These are phyloP conservation scores for Alouatta palliata DNA, from an alignment of 2,113 vertebrate species.

Conservation along the genomic window DNA sequence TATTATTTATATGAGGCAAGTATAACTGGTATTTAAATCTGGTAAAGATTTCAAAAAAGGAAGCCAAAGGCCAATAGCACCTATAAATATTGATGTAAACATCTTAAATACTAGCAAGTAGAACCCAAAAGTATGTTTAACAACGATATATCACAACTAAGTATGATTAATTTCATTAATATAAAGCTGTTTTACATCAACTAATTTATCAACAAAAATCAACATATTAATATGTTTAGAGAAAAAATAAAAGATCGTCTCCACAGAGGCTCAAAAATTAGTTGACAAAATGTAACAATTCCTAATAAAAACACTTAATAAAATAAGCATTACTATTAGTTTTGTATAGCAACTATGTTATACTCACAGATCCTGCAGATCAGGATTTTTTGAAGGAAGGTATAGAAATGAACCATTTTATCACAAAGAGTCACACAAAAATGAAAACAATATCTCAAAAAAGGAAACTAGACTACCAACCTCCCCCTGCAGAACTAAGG, in stretches of 20 bases:
- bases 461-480: too few species aligned
- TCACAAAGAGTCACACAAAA: too few species aligned
- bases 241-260: not conserved
- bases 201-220: not conserved
- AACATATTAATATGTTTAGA: not conserved
- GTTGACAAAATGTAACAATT: not conserved
- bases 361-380: not conserved
- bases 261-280: not conserved
- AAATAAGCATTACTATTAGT: not conserved
- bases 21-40: not conserved
- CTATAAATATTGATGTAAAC: not conserved
- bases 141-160: not conserved
- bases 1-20: not conserved
- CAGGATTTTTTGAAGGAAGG: too few species aligned
- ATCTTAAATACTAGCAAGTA: not conserved
- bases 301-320: not conserved
- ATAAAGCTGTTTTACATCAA: not conserved
- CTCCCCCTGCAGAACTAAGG: too few species aligned
- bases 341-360: not conserved
- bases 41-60: not conserved
- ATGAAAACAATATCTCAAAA: too few species aligned
- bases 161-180: not conserved
- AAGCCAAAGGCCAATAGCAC: not conserved
- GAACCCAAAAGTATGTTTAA: not conserved
- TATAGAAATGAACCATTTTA: too few species aligned